Base-by-base conservation (phyloP, 2,888 invertebrate genomes). In the Cordilura impudica region DNA sequence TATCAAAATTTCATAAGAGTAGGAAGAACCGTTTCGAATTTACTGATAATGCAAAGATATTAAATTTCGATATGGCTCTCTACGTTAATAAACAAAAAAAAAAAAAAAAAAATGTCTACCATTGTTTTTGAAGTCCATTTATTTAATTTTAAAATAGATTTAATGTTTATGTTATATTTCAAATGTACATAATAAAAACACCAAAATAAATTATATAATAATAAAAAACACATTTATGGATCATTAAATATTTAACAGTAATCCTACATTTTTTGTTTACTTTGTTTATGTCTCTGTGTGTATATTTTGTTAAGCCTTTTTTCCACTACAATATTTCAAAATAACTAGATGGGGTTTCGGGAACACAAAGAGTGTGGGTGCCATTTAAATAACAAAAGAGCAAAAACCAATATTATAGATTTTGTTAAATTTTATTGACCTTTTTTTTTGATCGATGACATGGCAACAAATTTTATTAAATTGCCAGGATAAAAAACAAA, bases 181-280 rank as follows among this genome's bases (percentile, higher is more conserved):
- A 2, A 39, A 2, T 39, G 35, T 12, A 39, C 0, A 35, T 12
- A 35, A 12, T 3, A 19, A 19, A 8, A 4, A 12, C 19, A 47
- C 45, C 12, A 35, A 58, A 39, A 39, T 61, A 47, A 29, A 47
- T 35, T 31, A 16, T n/a, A 14, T 49, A 51, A 61, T 61, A 29
- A 26, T 26, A 26, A 26, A 31, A 63, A 63, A 51, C 35, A 35
- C 49, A 51, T 51, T 63, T 63, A 63, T 51, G 35, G 35, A n/a
- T 26, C 49, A 63, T 63, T 51, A 63, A 63, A 63, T 63, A 63
- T 63, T 63, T 63, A 63, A 31, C 35, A 63, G 51, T 47, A 35
- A 35, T 12, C 7, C 35, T n/a, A n/a, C n/a, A 35, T 35, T 35
- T 35, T 35, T 35, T 26, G 6, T 35, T 35, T 35, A n/a, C n/a